Evolutionary conservation across 2,888 invertebrate species (phyloP).

Genomic region (Hipparchia semele): DNA sequence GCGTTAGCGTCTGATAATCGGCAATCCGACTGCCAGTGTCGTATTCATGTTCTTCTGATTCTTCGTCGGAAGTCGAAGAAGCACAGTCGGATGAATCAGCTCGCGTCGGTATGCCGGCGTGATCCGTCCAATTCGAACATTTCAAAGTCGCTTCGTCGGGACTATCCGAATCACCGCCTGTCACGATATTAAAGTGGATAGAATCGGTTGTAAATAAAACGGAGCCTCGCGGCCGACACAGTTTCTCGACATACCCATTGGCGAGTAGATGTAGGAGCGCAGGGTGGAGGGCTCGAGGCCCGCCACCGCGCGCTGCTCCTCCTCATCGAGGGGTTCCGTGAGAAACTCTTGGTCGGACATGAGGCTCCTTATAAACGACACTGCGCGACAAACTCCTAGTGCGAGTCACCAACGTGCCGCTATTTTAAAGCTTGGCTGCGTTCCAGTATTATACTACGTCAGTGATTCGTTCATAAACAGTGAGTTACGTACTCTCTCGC

Average conservation of each 20-base stretch:
- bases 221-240: slow-evolving; percentile 60
- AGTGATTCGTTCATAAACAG: slow-evolving; percentile 70
- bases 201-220: slow-evolving; percentile 46
- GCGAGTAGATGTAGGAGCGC: slow-evolving; percentile 82
- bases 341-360: slow-evolving; percentile 81
- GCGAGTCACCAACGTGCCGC: slow-evolving; percentile 76
- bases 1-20: slow-evolving; percentile 82
- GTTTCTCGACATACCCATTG: slow-evolving; percentile 73
- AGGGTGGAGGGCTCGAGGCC: slow-evolving; percentile 77
- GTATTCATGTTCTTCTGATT: slow-evolving; percentile 73
- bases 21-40: slow-evolving; percentile 83
- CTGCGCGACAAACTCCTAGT: slow-evolving; percentile 76
- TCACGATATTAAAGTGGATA: slow-evolving; percentile 65
- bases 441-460: slow-evolving; percentile 77
- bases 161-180: slow-evolving; percentile 84
- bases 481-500: slow-evolving; percentile 77
- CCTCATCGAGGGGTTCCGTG: slow-evolving; percentile 76
- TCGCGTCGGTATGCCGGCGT: slow-evolving; percentile 64
- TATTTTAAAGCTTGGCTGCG: slow-evolving; percentile 79
- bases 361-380: slow-evolving; percentile 76
- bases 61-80: slow-evolving; percentile 66
- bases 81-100: slow-evolving; percentile 71
- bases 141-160: slow-evolving; percentile 85
- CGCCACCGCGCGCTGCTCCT: slow-evolving; percentile 70
- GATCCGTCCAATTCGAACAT: slow-evolving; percentile 77